Evolutionary conservation across 2,797 vertebrate species (phyloP).

Genomic region (Alcedo atthis): DNA sequence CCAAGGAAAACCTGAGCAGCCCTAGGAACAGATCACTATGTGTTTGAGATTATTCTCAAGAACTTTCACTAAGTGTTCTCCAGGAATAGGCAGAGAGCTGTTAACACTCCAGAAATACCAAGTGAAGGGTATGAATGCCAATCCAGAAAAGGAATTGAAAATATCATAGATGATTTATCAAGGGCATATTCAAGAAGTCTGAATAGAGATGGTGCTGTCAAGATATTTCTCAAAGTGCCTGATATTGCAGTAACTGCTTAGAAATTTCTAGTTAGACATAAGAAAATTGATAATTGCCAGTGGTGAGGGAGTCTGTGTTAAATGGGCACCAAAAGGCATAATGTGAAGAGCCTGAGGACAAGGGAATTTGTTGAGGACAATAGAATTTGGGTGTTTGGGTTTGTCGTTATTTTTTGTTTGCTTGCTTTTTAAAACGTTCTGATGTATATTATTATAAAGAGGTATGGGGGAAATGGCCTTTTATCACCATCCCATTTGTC

Average conservation of each 20-base stretch:
- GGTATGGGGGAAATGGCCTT: neutral
- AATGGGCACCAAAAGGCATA: neutral
- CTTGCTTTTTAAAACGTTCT: neutral
- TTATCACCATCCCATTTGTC: neutral
- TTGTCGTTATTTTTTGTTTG: neutral
- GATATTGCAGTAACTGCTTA: constrained; percentile 3
- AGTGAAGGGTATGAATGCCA: constrained; percentile 49
- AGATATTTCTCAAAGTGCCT: constrained; percentile 13
- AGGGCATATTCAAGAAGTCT: constrained; percentile 55
- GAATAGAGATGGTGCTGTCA: constrained; percentile 49
- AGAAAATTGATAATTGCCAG: neutral
- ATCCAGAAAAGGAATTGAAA: constrained; percentile 70
- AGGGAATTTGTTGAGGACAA: neutral
- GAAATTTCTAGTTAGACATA: neutral
- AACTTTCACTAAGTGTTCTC: neutral
- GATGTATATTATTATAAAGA: neutral
- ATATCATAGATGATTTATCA: constrained; percentile 58
- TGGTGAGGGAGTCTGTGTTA: neutral
- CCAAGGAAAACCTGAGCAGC: constrained; percentile 11
- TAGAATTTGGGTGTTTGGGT: neutral
- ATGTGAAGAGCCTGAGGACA: neutral
- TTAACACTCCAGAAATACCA: constrained; percentile 55
- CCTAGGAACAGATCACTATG: neutral
- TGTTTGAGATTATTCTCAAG: constrained; percentile 49
- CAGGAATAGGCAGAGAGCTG: constrained; percentile 52